These are phyloP conservation scores for Tychaedon coryphoeus DNA, from an alignment of 2,113 vertebrate species.

Conservation along the genomic window DNA sequence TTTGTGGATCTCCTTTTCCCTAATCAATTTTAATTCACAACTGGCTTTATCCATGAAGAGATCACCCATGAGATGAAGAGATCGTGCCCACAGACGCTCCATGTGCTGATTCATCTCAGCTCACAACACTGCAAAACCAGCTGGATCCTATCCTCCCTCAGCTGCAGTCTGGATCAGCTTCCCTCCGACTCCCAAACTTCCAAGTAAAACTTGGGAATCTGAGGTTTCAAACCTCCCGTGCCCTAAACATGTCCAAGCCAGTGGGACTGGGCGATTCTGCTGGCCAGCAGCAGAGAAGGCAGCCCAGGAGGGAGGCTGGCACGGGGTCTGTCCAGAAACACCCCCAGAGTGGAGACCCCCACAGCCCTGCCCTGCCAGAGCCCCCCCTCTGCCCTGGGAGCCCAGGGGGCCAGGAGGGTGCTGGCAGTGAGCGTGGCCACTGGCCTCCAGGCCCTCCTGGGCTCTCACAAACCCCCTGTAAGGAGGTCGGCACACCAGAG, in stretches of 20 bases:
- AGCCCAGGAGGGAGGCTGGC: not conserved
- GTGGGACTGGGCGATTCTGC: too few species aligned
- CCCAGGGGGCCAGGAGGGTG: not conserved
- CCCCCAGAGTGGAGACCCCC: not conserved
- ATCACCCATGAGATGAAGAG: not conserved
- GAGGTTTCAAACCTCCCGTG: not conserved
- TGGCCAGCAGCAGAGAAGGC: too few species aligned
- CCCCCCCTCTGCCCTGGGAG: not conserved
- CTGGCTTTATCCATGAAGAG: not conserved
- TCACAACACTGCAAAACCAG: not conserved
- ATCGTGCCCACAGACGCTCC: fast-evolving
- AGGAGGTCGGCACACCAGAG: not conserved
- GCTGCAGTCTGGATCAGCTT: not conserved
- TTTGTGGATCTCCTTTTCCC: conserved; percentile 16
- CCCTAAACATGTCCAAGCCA: not conserved
- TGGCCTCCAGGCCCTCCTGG: not conserved
- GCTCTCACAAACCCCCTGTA: not conserved
- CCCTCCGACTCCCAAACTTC: not conserved
- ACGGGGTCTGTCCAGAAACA: not conserved
- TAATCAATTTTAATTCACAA: not conserved
- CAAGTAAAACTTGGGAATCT: not conserved
- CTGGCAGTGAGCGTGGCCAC: not conserved
- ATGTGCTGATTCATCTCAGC: not conserved
- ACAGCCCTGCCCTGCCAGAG: not conserved
- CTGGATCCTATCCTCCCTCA: too few species aligned